Evolutionary conservation across 2,113 vertebrate species (phyloP).

Genomic region (Notothenia coriiceps): DNA sequence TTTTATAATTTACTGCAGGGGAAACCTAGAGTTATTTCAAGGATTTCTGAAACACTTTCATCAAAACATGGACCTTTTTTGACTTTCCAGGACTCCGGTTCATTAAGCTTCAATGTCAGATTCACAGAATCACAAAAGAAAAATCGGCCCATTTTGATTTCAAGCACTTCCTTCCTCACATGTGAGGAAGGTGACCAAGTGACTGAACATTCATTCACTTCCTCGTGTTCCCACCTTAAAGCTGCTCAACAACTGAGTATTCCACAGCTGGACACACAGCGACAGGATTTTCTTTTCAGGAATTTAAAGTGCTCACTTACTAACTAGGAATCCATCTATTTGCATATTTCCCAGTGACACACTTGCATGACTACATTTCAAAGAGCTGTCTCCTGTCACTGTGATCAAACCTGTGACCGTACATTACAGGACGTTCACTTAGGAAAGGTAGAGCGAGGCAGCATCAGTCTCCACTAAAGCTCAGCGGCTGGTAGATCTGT

Average conservation of each 20-base stretch:
- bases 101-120: slow-evolving; percentile 8
- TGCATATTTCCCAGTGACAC: slow-evolving; percentile 7
- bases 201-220: background rate
- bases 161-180: background rate
- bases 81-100: background rate
- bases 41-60: background rate
- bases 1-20: background rate
- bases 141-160: background rate
- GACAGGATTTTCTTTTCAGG: slow-evolving; percentile 17
- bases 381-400: background rate
- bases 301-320: slow-evolving; percentile 25
- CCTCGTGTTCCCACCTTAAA: background rate
- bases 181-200: background rate
- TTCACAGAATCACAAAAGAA: background rate
- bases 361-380: slow-evolving; percentile 22
- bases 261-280: slow-evolving; percentile 31
- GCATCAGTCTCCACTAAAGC: background rate
- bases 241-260: background rate
- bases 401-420: slow-evolving; percentile 25
- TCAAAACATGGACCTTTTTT: background rate
- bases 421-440: background rate
- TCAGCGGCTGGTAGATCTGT: background rate
- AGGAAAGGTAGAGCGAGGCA: background rate
- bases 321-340: slow-evolving; percentile 30
- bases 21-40: background rate